Evolutionary conservation across 2,888 invertebrate genomes (phyloP), one percentile per base, ranked within the genome.

Genomic region (Pseudoips prasinana): DNA sequence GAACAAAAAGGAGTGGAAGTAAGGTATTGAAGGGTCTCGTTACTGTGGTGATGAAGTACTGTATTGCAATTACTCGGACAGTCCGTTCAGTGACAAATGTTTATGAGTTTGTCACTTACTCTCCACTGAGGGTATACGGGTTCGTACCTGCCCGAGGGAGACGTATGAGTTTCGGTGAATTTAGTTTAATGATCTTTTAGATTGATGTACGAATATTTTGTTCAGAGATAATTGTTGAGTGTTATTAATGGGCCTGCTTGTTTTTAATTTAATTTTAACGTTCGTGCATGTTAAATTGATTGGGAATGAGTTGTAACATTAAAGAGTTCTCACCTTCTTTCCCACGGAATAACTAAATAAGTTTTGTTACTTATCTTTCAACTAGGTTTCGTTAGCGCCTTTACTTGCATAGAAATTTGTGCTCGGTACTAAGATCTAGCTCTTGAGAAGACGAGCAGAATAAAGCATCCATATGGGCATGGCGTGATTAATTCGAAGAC

Each of bases 21-120:
- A 20, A 2, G 7, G 20, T 20, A n/a, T 20, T 30, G 22, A 33
- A 37, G 41, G 80, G 53, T 77, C 76, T 43, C 32, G n/a, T 26
- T 40, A 56, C 22, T 43, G 34, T 78, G 79, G 86, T 64, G 46
- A 51, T 57, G 62, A 64, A 71, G 71, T 73, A 71, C 66, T 62
- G 74, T 64, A 71, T 77, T 61, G 80, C 77, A 81, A 79, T 80
- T 81, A 79, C 76, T 76, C 71, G 81, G 82, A 78, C 81, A 69
- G 75, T 77, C 71, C 73, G 64, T 66, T 64, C 75, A 73, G 78
- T 81, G 87, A 88, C 86, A 84, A 88, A 88, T 88, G 87, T 81
- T 86, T 79, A 85, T 84, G 86, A 86, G 86, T 88, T 87, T 87
- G 87, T 88, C 88, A 88, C 86, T 85, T 65, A n/a, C n/a, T n/a